Conservation (phyloP, 2,888 invertebrate species). For the Clistopyga incitator region DNA sequence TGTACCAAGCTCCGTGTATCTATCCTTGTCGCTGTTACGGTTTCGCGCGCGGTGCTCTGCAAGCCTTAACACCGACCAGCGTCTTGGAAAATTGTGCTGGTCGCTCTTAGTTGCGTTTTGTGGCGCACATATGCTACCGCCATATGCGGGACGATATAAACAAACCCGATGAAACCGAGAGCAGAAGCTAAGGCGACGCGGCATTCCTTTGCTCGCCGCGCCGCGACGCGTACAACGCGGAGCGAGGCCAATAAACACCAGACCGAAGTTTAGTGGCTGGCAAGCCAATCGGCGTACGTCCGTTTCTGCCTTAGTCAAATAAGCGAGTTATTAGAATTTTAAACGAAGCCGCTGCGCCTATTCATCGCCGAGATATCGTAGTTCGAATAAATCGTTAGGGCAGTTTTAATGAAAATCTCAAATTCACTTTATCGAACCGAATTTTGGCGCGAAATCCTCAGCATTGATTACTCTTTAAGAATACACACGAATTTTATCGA, state of each 20-base stretch:
- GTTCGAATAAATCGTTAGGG: background rate
- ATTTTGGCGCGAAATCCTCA: background rate
- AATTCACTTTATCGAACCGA: background rate
- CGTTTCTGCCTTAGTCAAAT: slow-evolving; percentile 68
- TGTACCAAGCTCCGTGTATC: slow-evolving; percentile 46
- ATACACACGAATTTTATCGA: background rate
- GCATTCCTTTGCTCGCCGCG: slow-evolving; percentile 49
- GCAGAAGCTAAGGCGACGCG: slow-evolving; percentile 48
- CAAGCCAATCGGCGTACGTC: slow-evolving; percentile 69
- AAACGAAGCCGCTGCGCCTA: slow-evolving; percentile 67
- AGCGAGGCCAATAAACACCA: slow-evolving; percentile 73
- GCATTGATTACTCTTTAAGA: background rate
- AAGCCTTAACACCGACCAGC: slow-evolving; percentile 60
- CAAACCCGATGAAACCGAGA: slow-evolving; percentile 72
- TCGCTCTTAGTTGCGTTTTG: slow-evolving; percentile 69
- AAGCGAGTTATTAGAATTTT: slow-evolving; percentile 68
- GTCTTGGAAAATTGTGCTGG: slow-evolving; percentile 57
- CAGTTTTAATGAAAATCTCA: slow-evolving; percentile 11
- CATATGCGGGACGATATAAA: slow-evolving; percentile 83
- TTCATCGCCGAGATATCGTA: background rate
- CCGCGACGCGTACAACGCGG: slow-evolving; percentile 10
- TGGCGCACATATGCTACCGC: slow-evolving; percentile 81
- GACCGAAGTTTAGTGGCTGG: slow-evolving; percentile 66
- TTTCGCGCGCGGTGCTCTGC: slow-evolving; percentile 63
- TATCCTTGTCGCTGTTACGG: slow-evolving; percentile 19